Conservation (phyloP, 2,888 invertebrate genomes). For the Quadroppia sp. region DNA sequence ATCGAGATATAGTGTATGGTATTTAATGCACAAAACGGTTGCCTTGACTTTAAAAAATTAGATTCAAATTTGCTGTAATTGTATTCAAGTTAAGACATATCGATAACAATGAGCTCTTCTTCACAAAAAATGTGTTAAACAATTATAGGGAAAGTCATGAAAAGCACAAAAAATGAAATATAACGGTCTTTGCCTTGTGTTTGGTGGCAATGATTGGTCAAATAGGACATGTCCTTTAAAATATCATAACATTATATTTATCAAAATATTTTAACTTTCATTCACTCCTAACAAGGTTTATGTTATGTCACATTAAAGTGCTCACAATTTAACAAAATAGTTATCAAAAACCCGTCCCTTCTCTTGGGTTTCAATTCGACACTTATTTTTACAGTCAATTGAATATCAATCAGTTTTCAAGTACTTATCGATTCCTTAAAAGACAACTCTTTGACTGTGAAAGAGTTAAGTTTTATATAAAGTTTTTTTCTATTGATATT, state of each 20-base stretch:
- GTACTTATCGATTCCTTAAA: not conserved
- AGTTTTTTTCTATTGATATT: no score
- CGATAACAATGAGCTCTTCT: no score
- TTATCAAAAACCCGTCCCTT: no score
- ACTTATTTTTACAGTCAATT: not conserved
- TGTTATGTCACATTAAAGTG: not conserved
- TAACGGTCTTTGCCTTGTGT: not conserved
- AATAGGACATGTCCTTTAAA: conserved; percentile 23
- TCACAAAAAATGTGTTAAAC: no score
- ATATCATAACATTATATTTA: conserved; percentile 9
- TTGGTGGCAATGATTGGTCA: conserved; percentile 13
- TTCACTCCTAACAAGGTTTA: no score
- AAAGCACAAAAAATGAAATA: not conserved
- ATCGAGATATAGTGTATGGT: no score
- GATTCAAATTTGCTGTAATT: no score
- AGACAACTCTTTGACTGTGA: not conserved
- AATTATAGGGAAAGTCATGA: not conserved
- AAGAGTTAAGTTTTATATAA: not conserved
- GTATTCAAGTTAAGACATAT: no score
- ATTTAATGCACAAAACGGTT: no score
- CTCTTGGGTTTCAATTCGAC: not conserved
- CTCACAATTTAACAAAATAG: not conserved
- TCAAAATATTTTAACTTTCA: not conserved
- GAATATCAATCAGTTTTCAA: not conserved
- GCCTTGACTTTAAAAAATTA: no score